Evolutionary conservation across 1,140 invertebrate genomes (phyloP).

Genomic region (Bombus breviceps): DNA sequence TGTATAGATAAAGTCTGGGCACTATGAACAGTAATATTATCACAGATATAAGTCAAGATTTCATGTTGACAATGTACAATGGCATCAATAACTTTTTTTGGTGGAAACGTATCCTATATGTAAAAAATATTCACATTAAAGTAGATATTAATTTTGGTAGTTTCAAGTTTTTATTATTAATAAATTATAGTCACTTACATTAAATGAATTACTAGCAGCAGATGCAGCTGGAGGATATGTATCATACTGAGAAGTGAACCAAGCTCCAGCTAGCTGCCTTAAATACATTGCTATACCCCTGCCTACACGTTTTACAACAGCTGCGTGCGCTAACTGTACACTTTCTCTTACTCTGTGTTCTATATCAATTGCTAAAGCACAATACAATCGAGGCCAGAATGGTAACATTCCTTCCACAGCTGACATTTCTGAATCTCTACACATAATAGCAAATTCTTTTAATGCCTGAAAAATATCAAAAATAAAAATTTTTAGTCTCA

Average conservation of each 20-base stretch:
- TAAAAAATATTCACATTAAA: neutral
- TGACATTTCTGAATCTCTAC: constrained; percentile 85
- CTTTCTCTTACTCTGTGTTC: constrained; percentile 92
- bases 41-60: constrained; percentile 88
- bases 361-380: constrained; percentile 87
- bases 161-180: neutral
- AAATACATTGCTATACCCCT: constrained; percentile 90
- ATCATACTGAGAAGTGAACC: constrained; percentile 92
- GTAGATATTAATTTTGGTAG: neutral
- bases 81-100: constrained; percentile 87
- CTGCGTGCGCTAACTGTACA: constrained; percentile 87
- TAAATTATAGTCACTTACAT: constrained; percentile 78
- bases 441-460: constrained; percentile 89
- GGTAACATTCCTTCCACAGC: constrained; percentile 87
- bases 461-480: constrained; percentile 84
- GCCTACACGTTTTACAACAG: constrained; percentile 87
- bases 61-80: constrained; percentile 90
- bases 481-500: constrained; percentile 6
- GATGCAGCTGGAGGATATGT: constrained; percentile 90
- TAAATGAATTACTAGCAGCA: constrained; percentile 88
- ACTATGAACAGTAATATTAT: constrained; percentile 88
- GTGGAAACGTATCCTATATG: constrained; percentile 86
- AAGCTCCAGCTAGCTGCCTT: constrained; percentile 88
- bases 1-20: constrained; percentile 83
- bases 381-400: constrained; percentile 91